Base-by-base conservation (phyloP, 2,113 vertebrate genomes). In the Otus sunia region DNA sequence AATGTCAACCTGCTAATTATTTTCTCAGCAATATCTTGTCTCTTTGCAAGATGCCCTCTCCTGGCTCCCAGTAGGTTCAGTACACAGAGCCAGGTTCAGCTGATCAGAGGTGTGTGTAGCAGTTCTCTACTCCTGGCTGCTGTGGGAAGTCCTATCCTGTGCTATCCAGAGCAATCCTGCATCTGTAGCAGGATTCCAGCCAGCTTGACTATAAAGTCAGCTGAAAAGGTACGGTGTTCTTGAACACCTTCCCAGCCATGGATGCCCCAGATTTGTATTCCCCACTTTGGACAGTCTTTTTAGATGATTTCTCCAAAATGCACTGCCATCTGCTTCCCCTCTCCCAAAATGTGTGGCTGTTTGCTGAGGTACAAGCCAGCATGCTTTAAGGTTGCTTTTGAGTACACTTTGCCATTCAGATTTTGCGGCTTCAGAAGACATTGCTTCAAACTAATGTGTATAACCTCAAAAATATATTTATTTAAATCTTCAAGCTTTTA, bases 171-270 rank as follows among this genome's bases (percentile, higher is more conserved):
- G 74, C 52, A 43, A 16, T 60, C 53, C 68, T 68, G 76, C 37
- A 11, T 34, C 59, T 59, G 30, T 3, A 56, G 69, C 45, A 71
- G 47, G 16, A 82, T 63, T 73, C 62, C 71, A 78, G 60, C 37
- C 62, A 62, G 49, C 13, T 22, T 37, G 10, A 16, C 60, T 47
- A 21, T 72, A 22, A 2, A 49, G 37, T 58, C 67, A 68, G 1
- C 45, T 69, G 53, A 34, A 64, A 66, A 73, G 18, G 60, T 1
- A 3, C 0, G 0, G 11, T 73, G 11, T 3, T 84, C 25, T 37
- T 53, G 74, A 69, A 39, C 27, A 39, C 60, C 37, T 90, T 74
- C 36, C 53, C 19, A 37, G 27, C 26, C 62, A 55, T 11, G 5
- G 12, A 22, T 85, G 34, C 60, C 81, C 60, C 69, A n/a, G 45